A percentile compares a stretch with the other conserved stretches of the same genome.
Evolutionary conservation across 2,888 invertebrate species (phyloP).

Genomic region (Fragum whitleyi): DNA sequence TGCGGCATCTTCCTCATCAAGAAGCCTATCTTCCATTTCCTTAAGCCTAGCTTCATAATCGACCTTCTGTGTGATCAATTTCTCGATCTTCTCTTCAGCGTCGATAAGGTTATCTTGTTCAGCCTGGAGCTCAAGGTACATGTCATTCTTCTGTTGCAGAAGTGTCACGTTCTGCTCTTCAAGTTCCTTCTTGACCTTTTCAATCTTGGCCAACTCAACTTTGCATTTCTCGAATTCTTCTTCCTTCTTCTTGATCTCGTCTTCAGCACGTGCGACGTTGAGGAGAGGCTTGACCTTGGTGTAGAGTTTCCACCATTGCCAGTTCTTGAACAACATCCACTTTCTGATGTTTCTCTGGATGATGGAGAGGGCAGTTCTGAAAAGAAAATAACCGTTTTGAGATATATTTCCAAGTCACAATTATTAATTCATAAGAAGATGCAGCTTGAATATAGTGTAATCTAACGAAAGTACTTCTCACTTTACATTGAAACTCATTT

Average conservation of each 20-base stretch:
- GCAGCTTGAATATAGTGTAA: too few relatives aligned
- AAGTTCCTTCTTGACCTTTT: constrained; percentile 98
- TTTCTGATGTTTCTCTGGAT: constrained; percentile 99
- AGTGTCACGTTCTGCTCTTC: constrained; percentile 97
- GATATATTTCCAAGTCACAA: too few relatives aligned
- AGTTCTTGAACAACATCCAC: constrained; percentile 99
- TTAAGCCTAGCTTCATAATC: constrained; percentile 97
- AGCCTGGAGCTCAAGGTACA: constrained; percentile 94
- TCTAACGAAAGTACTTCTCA: too few relatives aligned
- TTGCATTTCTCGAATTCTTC: constrained; percentile 98
- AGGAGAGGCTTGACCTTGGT: constrained; percentile 92
- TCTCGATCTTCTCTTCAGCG: constrained; percentile 96
- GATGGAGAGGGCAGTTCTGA: constrained; percentile 95
- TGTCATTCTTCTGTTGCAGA: constrained; percentile 96
- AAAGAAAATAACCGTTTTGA: constrained; percentile 57
- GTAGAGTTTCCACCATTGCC: constrained; percentile 99
- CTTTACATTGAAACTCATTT: too few relatives aligned
- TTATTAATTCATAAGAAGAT: too few relatives aligned
- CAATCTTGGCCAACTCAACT: constrained; percentile 96
- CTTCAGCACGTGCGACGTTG: constrained; percentile 99
- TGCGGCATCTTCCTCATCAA: constrained; percentile 98
- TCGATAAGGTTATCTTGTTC: constrained; percentile 96
- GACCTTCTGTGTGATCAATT: constrained; percentile 97
- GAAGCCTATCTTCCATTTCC: constrained; percentile 98
- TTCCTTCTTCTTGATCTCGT: constrained; percentile 98